Evolutionary conservation across 2,113 vertebrate species (phyloP), one percentile per base, ranked within the genome.

Genomic region (Plectropomus leopardus): DNA sequence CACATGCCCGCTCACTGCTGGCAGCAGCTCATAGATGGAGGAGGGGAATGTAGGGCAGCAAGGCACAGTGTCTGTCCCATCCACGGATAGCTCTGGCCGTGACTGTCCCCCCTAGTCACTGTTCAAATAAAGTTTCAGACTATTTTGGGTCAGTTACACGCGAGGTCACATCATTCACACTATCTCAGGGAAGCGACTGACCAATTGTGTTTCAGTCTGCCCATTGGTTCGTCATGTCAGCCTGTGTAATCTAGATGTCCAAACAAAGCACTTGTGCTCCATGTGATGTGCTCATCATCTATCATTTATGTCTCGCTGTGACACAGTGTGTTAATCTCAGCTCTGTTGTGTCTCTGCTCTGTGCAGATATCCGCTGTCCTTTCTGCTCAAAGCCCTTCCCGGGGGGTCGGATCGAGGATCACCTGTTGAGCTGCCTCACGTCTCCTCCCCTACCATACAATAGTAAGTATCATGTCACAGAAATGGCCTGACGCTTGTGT

Each of bases 301-400:
- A 66, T 88, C 61, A 34, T 87, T 85, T 48, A 72, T 45, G 32
- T 67, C 26, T 42, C 0, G 3, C 65, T 15, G 26, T 57, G 50
- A 64, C 68, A 50, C 42, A 4, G 4, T 1, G 13, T 72, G 60
- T 82, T 87, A 72, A 88, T 76, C 72, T 70, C 71, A 21, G n/a
- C 85, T 55, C 51, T 79, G 36, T 50, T 71, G 72, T 86, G 55
- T 76, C 42, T 64, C 59, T 61, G 24, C 51, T 60, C 51, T 23
- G 23, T 19, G 11, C 86, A 96, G 94, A 93, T 88, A 94, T 96
- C 78, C 94, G 93, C 80, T 96, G 95, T 84, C 95, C 95, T 9
- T 95, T 95, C 88, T 96, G 95, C 91, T 93, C 93, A 7, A 96
- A 94, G 87, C 90, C 92, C 40, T 96, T 95, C 84, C 95, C 95